A percentile compares a stretch with the other conserved stretches of the same genome.
phyloP scores from a whole-genome alignment of 2,113 vertebrate genomes.

The Rhineura floridana region DNA sequence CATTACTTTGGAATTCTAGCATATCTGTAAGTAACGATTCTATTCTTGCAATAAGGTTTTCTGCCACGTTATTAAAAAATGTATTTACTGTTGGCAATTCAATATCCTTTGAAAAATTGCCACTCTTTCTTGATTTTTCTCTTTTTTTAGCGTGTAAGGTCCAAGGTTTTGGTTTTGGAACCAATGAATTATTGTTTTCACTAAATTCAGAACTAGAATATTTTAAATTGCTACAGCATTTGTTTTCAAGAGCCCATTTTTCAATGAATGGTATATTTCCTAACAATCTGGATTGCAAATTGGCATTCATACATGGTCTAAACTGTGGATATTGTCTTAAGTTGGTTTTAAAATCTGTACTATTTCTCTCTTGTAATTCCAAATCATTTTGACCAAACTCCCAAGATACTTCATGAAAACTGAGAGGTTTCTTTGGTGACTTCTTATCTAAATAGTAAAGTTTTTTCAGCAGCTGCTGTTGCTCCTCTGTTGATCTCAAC shows the following conservation, averaged over 20 bases:
- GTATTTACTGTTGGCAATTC: not conserved
- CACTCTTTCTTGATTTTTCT: not conserved
- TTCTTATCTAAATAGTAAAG: not conserved
- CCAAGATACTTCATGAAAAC: conserved; percentile 39
- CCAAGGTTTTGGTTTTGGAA: not conserved
- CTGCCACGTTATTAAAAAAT: not conserved
- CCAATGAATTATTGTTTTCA: not conserved
- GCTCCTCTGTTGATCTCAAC: not conserved
- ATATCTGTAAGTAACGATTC: conserved; percentile 5
- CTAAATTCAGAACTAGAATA: conserved; percentile 32
- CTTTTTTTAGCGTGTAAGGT: not conserved
- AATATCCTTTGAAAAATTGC: not conserved
- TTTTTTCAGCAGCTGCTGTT: conserved; percentile 22
- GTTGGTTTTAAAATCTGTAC: not conserved
- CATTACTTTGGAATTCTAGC: conserved; percentile 22
- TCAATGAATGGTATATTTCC: not conserved
- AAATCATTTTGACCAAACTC: conserved; percentile 8
- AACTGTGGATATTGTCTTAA: not conserved
- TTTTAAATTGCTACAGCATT: not conserved
- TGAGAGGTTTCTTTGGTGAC: not conserved
- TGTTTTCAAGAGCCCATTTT: conserved; percentile 26
- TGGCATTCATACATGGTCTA: conserved; percentile 4
- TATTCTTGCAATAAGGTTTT: conserved; percentile 21
- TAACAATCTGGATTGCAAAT: not conserved
- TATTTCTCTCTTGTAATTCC: conserved; percentile 15